phyloP scores from a whole-genome alignment of 1,140 invertebrate species.

The Drosophila rhopaloa region DNA sequence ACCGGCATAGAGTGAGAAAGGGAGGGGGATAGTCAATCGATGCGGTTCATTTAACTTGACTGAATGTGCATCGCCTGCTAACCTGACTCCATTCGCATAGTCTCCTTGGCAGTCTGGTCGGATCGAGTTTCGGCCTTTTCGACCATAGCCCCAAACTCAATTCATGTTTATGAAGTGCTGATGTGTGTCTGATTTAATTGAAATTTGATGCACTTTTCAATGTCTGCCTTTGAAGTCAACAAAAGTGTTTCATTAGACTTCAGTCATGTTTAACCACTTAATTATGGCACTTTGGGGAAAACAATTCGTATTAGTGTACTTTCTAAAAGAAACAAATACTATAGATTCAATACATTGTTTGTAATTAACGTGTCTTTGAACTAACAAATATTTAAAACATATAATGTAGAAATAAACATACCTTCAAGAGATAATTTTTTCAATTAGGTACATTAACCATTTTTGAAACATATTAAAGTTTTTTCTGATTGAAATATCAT shows the following conservation, averaged over 20 bases:
- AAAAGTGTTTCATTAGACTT: constrained; percentile 41
- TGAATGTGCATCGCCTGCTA: constrained; percentile 73
- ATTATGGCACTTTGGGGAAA: constrained; percentile 38
- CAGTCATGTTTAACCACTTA: constrained; percentile 48
- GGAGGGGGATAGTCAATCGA: constrained; percentile 73
- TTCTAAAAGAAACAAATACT: constrained; percentile 1
- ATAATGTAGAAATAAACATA: no score
- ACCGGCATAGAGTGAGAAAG: not conserved
- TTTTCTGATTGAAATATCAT: no score
- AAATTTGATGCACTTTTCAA: constrained; percentile 69
- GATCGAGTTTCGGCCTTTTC: constrained; percentile 20
- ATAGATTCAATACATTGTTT: not conserved
- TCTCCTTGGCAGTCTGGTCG: constrained; percentile 33
- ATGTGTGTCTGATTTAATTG: constrained; percentile 77
- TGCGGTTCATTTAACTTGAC: constrained; percentile 81
- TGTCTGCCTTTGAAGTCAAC: constrained; percentile 49
- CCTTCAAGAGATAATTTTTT: no score
- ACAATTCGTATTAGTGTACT: constrained; percentile 8
- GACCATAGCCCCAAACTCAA: constrained; percentile 26
- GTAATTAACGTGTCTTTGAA: not conserved
- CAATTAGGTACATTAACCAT: no score
- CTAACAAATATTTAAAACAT: no score
- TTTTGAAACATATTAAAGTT: no score
- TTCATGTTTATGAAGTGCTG: constrained; percentile 73
- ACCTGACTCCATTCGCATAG: constrained; percentile 36